Conservation (phyloP, 2,888 invertebrate genomes). For the Chrysolina americana region DNA sequence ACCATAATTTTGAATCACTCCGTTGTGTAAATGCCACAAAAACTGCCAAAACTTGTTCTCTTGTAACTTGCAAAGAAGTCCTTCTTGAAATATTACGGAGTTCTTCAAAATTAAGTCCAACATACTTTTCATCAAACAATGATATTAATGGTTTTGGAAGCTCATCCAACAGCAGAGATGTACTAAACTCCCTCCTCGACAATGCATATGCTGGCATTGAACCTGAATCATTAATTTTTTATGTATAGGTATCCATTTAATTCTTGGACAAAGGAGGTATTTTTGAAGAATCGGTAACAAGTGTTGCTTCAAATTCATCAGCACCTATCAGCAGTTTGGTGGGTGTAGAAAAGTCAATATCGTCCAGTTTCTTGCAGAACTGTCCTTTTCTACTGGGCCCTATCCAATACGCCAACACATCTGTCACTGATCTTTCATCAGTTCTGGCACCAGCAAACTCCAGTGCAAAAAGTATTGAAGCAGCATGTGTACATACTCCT, state of each 20-base stretch:
- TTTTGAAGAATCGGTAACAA: neutral
- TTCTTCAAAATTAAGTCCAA: no score
- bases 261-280: constrained; percentile 6
- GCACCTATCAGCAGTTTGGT: constrained; percentile 18
- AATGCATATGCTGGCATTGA: constrained; percentile 17
- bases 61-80: no score
- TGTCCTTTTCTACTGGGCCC: constrained; percentile 16
- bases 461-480: constrained; percentile 31
- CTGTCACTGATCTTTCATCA: constrained; percentile 18
- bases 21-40: constrained; percentile 11
- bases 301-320: constrained; percentile 2
- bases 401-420: constrained; percentile 11
- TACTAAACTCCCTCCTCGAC: neutral
- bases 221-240: constrained; percentile 14
- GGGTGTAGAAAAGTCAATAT: constrained; percentile 15
- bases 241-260: constrained; percentile 14
- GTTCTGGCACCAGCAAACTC: no score
- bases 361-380: constrained; percentile 6
- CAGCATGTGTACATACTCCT: constrained; percentile 47
- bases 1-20: constrained; percentile 14
- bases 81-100: no score
- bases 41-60: constrained; percentile 22
- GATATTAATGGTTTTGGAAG: constrained; percentile 1
- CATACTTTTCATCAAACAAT: constrained; percentile 9
- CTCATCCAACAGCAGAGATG: constrained; percentile 6